phyloP scores from a whole-genome alignment of 2,797 vertebrate genomes.

The Muscicapa comitata region DNA sequence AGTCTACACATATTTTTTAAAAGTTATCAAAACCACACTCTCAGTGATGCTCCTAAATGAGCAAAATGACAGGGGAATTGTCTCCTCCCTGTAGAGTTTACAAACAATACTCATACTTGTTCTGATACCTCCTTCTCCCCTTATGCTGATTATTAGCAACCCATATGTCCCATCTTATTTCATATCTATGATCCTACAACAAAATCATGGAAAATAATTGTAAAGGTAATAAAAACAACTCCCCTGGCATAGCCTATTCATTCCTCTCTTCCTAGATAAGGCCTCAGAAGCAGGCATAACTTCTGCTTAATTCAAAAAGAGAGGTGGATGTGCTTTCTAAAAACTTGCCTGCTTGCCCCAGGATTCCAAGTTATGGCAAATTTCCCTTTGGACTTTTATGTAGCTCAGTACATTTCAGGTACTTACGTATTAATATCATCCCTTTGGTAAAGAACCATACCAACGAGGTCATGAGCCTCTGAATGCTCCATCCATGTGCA shows the following conservation, averaged over 20 bases:
- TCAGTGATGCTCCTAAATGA: neutral
- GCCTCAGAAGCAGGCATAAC: neutral
- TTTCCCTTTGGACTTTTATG: neutral
- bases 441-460: constrained; percentile 60
- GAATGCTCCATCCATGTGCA: constrained; percentile 69
- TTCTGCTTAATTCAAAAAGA: neutral
- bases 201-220: neutral
- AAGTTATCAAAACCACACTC: neutral
- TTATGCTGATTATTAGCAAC: neutral
- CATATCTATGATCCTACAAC: neutral
- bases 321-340: neutral
- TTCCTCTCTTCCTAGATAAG: neutral
- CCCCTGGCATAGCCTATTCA: neutral
- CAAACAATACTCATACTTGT: neutral
- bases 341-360: neutral
- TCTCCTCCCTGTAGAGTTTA: neutral
- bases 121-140: neutral
- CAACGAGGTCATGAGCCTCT: constrained; percentile 27
- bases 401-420: neutral
- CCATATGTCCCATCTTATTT: neutral
- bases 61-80: neutral
- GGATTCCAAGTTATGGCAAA: neutral
- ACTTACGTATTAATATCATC: constrained; percentile 8
- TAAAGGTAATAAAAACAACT: neutral
- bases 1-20: neutral